Evolutionary conservation across 2,797 vertebrate genomes (phyloP).

Genomic region (Sebastes hubbsi): DNA sequence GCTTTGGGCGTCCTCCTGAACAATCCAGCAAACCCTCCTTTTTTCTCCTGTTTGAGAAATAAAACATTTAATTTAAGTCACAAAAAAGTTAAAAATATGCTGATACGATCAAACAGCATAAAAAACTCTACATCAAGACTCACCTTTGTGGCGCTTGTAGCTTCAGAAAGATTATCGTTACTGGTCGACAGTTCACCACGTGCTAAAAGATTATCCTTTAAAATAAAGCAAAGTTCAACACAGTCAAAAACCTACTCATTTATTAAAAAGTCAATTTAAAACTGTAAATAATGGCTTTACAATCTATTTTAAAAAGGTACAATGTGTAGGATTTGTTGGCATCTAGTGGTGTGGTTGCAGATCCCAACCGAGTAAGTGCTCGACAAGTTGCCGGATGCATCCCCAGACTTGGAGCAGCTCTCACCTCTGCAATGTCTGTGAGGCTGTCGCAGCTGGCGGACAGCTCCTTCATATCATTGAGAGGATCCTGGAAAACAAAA

Average conservation of each 20-base stretch:
- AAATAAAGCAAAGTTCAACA: not conserved
- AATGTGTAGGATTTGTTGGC: too few relatives aligned
- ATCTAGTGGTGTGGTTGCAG: too few relatives aligned
- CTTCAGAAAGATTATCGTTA: conserved; percentile 44
- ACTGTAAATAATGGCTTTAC: not conserved
- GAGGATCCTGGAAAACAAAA: conserved; percentile 66
- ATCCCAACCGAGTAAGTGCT: not conserved
- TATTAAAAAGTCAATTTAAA: not conserved
- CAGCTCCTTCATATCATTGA: conserved; percentile 34
- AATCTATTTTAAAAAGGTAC: not conserved
- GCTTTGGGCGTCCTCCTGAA: conserved; percentile 63
- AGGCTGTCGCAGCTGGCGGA: conserved; percentile 62
- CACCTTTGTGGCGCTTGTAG: conserved; percentile 42
- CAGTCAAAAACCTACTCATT: not conserved
- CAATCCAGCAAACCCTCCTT: conserved; percentile 44
- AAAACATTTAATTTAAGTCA: not conserved
- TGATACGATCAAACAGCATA: not conserved
- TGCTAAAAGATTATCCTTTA: conserved; percentile 35
- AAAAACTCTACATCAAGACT: not conserved
- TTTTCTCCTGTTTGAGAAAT: conserved; percentile 52
- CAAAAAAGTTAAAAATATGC: rapidly evolving
- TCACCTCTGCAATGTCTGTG: conserved; percentile 50
- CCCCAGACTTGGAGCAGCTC: not conserved
- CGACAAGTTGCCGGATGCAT: not conserved
- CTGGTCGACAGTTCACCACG: conserved; percentile 7